phyloP scores from a whole-genome alignment of 2,888 invertebrate genomes.

The Stratiomys singularior region DNA sequence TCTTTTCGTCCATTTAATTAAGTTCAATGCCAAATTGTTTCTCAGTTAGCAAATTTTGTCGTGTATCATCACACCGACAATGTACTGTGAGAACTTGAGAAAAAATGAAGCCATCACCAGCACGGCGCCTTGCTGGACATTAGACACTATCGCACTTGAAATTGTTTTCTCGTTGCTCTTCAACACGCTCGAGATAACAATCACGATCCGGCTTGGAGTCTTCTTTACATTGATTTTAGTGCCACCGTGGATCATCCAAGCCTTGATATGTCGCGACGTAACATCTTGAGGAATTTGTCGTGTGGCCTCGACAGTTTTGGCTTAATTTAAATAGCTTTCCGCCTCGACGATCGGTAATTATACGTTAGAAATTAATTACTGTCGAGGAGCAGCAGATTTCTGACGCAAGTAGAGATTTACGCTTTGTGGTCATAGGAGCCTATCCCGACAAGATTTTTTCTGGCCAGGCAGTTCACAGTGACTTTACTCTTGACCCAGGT shows the following conservation, averaged over 20 bases:
- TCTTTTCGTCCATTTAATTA: slow-evolving; percentile 9
- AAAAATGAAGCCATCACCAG: not conserved
- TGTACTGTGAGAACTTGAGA: not conserved
- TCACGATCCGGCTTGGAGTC: not conserved
- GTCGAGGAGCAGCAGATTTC: too few relatives aligned
- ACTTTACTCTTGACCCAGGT: too few relatives aligned
- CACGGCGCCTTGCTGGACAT: not conserved
- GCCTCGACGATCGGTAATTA: not conserved
- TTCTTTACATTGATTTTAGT: not conserved
- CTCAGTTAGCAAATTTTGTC: not conserved
- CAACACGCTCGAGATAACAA: not conserved
- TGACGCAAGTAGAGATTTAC: too few relatives aligned
- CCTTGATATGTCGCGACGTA: slow-evolving; percentile 2
- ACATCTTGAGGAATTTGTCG: slow-evolving; percentile 22
- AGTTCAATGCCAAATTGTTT: slow-evolving; percentile 34
- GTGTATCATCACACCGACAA: not conserved
- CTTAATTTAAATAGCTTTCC: slow-evolving; percentile 1
- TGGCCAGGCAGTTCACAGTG: too few relatives aligned
- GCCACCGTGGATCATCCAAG: slow-evolving; percentile 6
- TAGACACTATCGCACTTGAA: not conserved
- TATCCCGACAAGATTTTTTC: too few relatives aligned
- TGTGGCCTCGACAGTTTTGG: not conserved
- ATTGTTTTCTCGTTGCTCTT: not conserved
- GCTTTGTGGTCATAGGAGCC: too few relatives aligned
- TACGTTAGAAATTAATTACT: slow-evolving; percentile 15